phyloP scores from a whole-genome alignment of 2,888 invertebrate genomes.

The Zelleria hepariella region DNA sequence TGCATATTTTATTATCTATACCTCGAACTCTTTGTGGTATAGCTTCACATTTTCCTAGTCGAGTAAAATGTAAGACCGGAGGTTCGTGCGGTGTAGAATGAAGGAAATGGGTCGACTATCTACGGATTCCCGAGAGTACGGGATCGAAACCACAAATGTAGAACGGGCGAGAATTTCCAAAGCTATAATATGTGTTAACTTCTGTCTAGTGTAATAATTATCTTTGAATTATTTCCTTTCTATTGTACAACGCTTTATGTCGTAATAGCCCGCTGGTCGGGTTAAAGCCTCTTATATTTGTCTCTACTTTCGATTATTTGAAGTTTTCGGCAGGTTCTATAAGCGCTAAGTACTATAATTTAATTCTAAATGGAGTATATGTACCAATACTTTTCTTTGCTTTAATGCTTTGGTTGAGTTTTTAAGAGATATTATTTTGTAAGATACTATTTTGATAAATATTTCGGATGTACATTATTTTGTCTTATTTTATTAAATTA shows the following conservation, averaged over 20 bases:
- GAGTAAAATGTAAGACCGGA: neutral
- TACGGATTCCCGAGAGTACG: conserved; percentile 8
- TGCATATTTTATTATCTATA: neutral
- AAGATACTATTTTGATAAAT: too few species aligned
- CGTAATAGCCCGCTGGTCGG: too few species aligned
- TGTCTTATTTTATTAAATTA: too few species aligned
- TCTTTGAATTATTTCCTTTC: neutral
- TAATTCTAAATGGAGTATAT: too few species aligned
- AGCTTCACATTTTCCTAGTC: neutral
- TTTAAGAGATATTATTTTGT: too few species aligned
- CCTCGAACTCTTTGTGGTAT: neutral
- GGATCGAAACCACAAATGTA: neutral
- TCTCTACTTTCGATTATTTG: too few species aligned
- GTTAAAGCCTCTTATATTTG: too few species aligned
- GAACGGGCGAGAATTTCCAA: neutral
- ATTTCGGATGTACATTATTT: too few species aligned
- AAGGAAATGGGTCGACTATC: neutral
- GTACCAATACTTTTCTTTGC: too few species aligned
- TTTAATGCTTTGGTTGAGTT: too few species aligned
- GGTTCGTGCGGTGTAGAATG: neutral
- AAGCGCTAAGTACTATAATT: too few species aligned
- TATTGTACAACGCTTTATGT: neutral
- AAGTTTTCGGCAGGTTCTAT: too few species aligned
- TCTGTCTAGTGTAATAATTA: neutral
- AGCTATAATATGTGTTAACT: neutral